Evolutionary conservation across 2,113 vertebrate genomes (phyloP).

Genomic region (Oryzias celebensis): DNA sequence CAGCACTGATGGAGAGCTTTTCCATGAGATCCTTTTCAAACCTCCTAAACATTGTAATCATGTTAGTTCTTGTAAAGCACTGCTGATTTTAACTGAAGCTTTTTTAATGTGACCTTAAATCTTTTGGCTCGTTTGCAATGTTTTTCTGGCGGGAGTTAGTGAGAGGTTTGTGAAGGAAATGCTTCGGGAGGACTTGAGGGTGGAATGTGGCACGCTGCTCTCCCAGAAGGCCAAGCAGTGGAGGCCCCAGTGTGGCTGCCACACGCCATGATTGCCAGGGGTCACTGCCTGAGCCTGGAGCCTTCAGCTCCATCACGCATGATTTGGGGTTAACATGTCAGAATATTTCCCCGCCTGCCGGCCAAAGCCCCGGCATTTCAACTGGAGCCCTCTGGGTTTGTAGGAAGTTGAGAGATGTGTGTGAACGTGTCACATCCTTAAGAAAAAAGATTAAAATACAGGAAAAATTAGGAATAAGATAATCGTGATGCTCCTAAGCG

Average conservation of each 20-base stretch:
- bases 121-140: constrained; percentile 59
- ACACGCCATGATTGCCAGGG: constrained; percentile 72
- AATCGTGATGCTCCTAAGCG: constrained; percentile 21
- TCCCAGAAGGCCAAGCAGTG: constrained; percentile 58
- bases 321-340: constrained; percentile 64
- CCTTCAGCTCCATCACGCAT: constrained; percentile 45
- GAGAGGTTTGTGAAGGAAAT: constrained; percentile 62
- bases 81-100: constrained; percentile 68
- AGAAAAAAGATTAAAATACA: constrained; percentile 49
- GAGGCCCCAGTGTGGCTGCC: constrained; percentile 64
- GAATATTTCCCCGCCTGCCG: constrained; percentile 34
- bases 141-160: constrained; percentile 61
- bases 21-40: constrained; percentile 64
- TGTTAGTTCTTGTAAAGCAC: constrained; percentile 66
- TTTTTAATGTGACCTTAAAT: constrained; percentile 69
- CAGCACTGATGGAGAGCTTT: constrained; percentile 8
- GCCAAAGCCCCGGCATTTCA: constrained; percentile 30
- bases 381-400: constrained; percentile 30
- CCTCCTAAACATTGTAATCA: constrained; percentile 68
- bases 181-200: constrained; percentile 54
- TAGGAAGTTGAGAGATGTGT: constrained; percentile 21
- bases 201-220: constrained; percentile 58
- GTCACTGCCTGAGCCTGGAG: constrained; percentile 59
- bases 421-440: constrained; percentile 22
- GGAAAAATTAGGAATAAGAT: constrained; percentile 47